phyloP scores from a whole-genome alignment of 1,140 invertebrate species.

The Leptoteleia sp. region DNA sequence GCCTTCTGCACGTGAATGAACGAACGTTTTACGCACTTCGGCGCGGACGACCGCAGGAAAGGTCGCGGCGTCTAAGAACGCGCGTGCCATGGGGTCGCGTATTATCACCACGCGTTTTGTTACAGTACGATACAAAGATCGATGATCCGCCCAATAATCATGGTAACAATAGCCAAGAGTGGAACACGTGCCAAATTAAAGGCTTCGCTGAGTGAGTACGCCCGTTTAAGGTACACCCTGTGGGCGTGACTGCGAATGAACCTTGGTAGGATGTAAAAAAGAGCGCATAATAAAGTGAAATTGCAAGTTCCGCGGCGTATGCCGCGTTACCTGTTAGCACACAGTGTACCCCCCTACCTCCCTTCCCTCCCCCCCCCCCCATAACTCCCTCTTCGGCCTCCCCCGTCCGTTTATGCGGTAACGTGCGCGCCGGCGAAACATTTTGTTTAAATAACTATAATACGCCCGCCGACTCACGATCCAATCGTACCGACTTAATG shows the following conservation, averaged over 20 bases:
- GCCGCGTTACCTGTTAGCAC: conserved; percentile 48
- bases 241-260: conserved; percentile 61
- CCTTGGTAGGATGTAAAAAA: conserved; percentile 55
- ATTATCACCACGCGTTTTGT: conserved; percentile 62
- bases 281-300: conserved; percentile 64
- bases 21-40: conserved; percentile 25
- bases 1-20: conserved; percentile 44
- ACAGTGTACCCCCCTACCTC: conserved; percentile 8
- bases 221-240: conserved; percentile 66
- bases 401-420: background rate
- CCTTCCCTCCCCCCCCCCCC: too few species aligned
- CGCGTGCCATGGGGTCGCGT: conserved; percentile 57
- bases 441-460: conserved; percentile 54
- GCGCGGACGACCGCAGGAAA: conserved; percentile 27
- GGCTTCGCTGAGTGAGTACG: conserved; percentile 69
- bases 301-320: conserved; percentile 59
- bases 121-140: conserved; percentile 51
- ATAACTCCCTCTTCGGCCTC: too few species aligned
- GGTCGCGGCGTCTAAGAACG: conserved; percentile 39
- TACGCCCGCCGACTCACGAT: conserved; percentile 32
- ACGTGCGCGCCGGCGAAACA: conserved; percentile 1
- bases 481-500: conserved; percentile 29
- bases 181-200: conserved; percentile 79
- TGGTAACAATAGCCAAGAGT: conserved; percentile 77
- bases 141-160: conserved; percentile 75